Conservation (phyloP, 2,797 vertebrate species). For the Malurus splendens region DNA sequence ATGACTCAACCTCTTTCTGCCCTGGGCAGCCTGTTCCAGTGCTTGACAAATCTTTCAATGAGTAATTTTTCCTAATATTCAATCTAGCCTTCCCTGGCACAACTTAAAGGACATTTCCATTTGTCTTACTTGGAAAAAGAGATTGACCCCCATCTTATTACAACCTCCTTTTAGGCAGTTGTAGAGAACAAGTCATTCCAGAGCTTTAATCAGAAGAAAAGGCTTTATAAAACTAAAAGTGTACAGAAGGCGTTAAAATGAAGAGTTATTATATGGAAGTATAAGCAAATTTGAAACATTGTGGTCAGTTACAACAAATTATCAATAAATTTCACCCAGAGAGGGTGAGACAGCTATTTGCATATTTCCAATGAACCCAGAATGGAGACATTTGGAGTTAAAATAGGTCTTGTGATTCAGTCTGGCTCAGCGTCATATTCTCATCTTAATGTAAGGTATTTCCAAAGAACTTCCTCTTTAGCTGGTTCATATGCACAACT, state of each 20-base stretch:
- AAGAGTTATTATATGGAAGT: neutral
- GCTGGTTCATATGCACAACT: neutral
- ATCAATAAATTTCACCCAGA: neutral
- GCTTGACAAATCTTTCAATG: rapidly evolving
- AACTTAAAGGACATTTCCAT: neutral
- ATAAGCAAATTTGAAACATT: neutral
- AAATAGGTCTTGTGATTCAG: neutral
- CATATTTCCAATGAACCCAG: neutral
- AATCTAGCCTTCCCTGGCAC: neutral
- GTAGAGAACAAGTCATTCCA: neutral
- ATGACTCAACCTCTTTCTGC: neutral
- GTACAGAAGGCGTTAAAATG: neutral
- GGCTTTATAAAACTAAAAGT: neutral
- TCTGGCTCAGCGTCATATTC: slow-evolving; percentile 7
- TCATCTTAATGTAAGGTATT: slow-evolving; percentile 29
- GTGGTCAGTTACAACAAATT: neutral
- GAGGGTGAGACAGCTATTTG: neutral
- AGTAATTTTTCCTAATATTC: neutral
- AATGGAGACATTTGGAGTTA: neutral
- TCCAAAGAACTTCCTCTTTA: slow-evolving; percentile 50
- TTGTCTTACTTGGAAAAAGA: neutral
- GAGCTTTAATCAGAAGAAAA: neutral
- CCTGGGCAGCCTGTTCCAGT: neutral
- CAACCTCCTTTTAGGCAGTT: neutral
- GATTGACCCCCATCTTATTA: neutral